Base-by-base conservation (phyloP, 1,140 invertebrate species). In the Drosophila punjabiensis region DNA sequence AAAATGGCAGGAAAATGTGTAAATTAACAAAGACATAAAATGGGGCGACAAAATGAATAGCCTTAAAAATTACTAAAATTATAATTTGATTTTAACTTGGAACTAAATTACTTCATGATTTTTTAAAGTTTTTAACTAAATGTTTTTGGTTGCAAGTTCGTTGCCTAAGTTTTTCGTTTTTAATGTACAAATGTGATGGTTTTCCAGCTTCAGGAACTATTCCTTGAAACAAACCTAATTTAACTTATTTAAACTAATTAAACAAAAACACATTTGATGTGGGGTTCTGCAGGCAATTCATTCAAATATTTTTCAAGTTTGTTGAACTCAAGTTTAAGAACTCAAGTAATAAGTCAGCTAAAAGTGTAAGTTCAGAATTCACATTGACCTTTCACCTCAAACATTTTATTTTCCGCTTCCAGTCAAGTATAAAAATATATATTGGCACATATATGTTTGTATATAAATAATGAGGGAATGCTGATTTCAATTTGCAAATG, bases 111-210 rank as follows among this genome's bases (percentile, higher is more conserved):
- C 1, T 32, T 5, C 11, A 32, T 30, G 7, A 30, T 24, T 20
- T 0, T 8, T 35, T 1, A 8, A 14, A 20, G 3, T 3, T 35
- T 18, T 35, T 1, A 9, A n/a, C 11, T n/a, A 52, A 11, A n/a
- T 10, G 10, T 32, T 33, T 33, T 6, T 50, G 1, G 4, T 5
- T 30, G 47, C 65, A 71, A 79, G 88, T 91, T 91, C 45, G 79
- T 91, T 82, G 76, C 84, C 82, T 82, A 85, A 91, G 83, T 91
- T 79, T 88, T 91, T 91, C 61, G 78, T 79, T 82, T 45, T 1
- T 5, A 28, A 30, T 48, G 18, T 14, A 8, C 3, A 24, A 14
- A 4, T n/a, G 1, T 5, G 8, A n/a, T n/a, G n/a, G n/a, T n/a
- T n/a, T n/a, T n/a, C n/a, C n/a, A n/a, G n/a, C n/a, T n/a, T n/a